Conservation (phyloP, 2,888 invertebrate genomes). For the Urechis unicinctus region DNA sequence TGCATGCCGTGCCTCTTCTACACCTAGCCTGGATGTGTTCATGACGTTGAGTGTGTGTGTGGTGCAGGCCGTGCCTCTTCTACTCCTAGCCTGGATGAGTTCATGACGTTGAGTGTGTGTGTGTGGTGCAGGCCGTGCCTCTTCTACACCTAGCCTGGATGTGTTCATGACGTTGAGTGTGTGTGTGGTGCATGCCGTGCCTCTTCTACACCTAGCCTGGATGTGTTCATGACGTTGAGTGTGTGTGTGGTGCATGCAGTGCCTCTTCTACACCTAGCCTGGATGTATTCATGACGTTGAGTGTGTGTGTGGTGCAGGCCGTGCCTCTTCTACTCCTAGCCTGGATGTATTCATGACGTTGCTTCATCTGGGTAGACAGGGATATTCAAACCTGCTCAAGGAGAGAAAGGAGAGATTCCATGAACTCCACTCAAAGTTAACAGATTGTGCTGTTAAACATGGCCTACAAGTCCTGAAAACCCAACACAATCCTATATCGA, state of each 20-base stretch:
- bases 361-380: constrained; percentile 63
- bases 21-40: too few relatives aligned
- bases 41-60: too few relatives aligned
- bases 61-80: constrained; percentile 69
- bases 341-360: constrained; percentile 72
- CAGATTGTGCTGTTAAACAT: constrained; percentile 56
- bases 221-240: too few relatives aligned
- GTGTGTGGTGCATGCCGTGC: too few relatives aligned
- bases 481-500: constrained; percentile 66
- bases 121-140: too few relatives aligned
- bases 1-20: too few relatives aligned
- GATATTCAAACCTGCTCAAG: constrained; percentile 60
- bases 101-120: constrained; percentile 76
- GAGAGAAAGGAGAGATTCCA: constrained; percentile 60
- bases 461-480: constrained; percentile 60
- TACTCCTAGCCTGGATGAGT: constrained; percentile 66
- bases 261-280: too few relatives aligned
- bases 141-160: too few relatives aligned
- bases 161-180: too few relatives aligned
- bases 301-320: constrained; percentile 52
- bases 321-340: constrained; percentile 67
- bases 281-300: neutral
- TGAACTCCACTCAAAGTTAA: constrained; percentile 59
- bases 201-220: too few relatives aligned
- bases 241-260: too few relatives aligned